These are phyloP conservation scores for Phrynocephalus forsythii DNA, from an alignment of 2,797 vertebrate species.

Conservation along the genomic window DNA sequence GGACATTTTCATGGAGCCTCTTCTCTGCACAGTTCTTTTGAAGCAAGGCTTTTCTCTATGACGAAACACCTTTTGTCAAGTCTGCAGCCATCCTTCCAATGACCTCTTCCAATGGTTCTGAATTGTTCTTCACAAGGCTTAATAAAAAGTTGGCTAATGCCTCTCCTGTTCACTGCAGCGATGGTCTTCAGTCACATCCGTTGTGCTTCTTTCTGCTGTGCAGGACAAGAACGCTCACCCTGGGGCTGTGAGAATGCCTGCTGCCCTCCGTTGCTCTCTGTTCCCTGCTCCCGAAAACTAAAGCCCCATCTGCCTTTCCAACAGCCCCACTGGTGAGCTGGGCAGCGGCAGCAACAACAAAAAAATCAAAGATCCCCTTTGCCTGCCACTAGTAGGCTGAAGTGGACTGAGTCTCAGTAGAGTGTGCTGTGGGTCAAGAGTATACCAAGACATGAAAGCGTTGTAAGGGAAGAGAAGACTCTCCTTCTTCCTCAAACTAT, in stretches of 20 bases:
- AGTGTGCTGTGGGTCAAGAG: no score
- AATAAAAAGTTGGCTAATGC: not conserved
- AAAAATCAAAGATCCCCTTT: no score
- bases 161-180: not conserved
- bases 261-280: not conserved
- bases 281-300: not conserved
- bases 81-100: not conserved
- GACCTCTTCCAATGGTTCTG: not conserved
- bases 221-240: not conserved
- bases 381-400: no score
- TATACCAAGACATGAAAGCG: no score
- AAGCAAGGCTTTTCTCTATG: not conserved
- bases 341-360: no score
- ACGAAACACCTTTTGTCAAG: not conserved
- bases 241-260: not conserved
- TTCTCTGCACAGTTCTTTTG: constrained; percentile 33
- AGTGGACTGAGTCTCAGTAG: no score
- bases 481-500: no score
- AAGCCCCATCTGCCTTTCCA: no score
- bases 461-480: no score
- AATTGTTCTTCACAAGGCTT: not conserved
- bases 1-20: constrained; percentile 9
- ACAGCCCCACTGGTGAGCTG: no score
- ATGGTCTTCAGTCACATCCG: not conserved
- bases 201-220: not conserved